Base-by-base conservation (phyloP, 1,140 invertebrate species). In the Orchesella cincta region DNA sequence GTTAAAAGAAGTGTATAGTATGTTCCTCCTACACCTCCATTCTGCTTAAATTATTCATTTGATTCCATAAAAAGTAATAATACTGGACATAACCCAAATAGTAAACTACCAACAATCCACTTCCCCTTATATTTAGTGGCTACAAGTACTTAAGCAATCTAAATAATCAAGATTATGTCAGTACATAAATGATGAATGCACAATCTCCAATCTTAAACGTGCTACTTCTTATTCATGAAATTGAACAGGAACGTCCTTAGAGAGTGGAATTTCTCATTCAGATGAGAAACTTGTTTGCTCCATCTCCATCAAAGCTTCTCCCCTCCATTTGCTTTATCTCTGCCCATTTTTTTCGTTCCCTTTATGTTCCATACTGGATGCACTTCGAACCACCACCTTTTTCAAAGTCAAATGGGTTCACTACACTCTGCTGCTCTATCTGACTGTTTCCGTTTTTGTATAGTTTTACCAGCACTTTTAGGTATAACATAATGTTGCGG, bases 111-210 rank as follows among this genome's bases (percentile, higher is more conserved):
- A 46, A 26, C 5, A 57, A 57, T 3, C 14, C 14, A 3, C 5
- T 23, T 14, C 52, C 23, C 52, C 14, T n/a, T 57, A n/a, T 57
- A 57, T 18, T 46, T 46, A 46, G 20, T 46, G 20, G 39, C 8
- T 46, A 57, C 52, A 23, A 57, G 14, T 23, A 57, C 52, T 57
- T 57, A 57, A 23, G 52, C 52, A 57, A 57, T 57, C 52, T 57
- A 57, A n/a, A 57, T 57, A 57, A 57, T 57, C 52, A 57, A 57
- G 52, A 57, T 57, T 57, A 57, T 57, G 52, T 57, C 52, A 57
- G 52, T n/a, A n/a, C 23, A 57, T 57, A 57, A 57, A 57, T 57
- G 52, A 57, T 57, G 52, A 57, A 57, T 57, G 52, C 23, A 5
- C 52, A 57, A 57, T 57, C 52, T 57, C 20, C 39, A 8, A 46